Base-by-base conservation (phyloP, 2,797 vertebrate species). In the Pangasius mekongensis region DNA sequence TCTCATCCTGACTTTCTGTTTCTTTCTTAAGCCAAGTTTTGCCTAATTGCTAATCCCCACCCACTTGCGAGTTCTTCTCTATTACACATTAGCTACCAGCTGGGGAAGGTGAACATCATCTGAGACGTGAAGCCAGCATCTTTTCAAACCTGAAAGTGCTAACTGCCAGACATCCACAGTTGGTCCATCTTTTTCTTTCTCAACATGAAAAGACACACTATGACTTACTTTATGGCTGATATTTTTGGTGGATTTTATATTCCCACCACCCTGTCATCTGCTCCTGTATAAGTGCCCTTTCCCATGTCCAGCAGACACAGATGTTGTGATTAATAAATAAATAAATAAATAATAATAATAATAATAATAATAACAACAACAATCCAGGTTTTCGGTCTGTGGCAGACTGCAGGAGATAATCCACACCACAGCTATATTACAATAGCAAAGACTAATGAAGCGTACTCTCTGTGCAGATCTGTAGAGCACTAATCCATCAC, bases 371-470 rank as follows among this genome's bases (percentile, higher is more conserved):
- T 71, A 20, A 39, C 22, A 9, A 47, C 66, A 52, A 49, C 66
- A 36, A 77, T 64, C 27, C n/a, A 60, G 85, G 30, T 47, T 62
- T 76, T 47, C 20, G 64, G 71, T 49, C 20, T 77, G 73, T 52
- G 58, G 14, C 33, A 80, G 52, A 39, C 20, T 77, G 69, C 47
- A 49, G 36, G 73, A 30, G 33, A 20, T 60, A 69, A 43, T 52
- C n/a, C 22, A 43, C 14, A 66, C 64, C 27, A 14, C 11, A 66
- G 64, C n/a, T 30, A n/a, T 66, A 30, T 14, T 30, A 60, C 2
- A 60, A 60, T 20, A 56, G 88, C 78, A 52, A 88, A 88, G 85
- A 54, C 47, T 69, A 90, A 84, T 84, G 9, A 36, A 86, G 78
- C 20, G 20, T 69, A 18, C 56, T 90, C 74, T 36, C 24, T 33